phyloP scores from a whole-genome alignment of 2,797 vertebrate genomes.

The Ceryle rudis region DNA sequence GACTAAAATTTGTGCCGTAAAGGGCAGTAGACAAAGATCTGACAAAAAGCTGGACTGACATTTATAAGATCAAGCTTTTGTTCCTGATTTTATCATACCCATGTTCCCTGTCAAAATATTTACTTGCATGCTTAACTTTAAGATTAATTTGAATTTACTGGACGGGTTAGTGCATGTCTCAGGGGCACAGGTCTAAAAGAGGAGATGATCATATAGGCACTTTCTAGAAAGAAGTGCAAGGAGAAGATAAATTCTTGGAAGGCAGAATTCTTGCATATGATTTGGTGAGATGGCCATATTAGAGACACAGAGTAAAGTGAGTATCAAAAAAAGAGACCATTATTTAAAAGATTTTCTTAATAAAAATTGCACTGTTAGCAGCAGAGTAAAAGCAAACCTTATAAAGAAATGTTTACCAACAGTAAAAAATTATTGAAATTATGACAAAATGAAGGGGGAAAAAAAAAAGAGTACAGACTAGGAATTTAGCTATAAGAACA shows the following conservation, averaged over 20 bases:
- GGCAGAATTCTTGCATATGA: neutral
- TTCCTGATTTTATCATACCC: neutral
- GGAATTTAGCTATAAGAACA: neutral
- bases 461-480: neutral
- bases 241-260: neutral
- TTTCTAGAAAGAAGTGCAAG: neutral
- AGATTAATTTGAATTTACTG: neutral
- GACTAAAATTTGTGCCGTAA: neutral
- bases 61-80: neutral
- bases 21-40: neutral
- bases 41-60: neutral
- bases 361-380: neutral
- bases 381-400: neutral
- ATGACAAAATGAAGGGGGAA: neutral
- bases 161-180: neutral
- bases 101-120: neutral
- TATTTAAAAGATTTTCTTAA: neutral
- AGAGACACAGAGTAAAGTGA: neutral
- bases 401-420: neutral
- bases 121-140: neutral
- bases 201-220: neutral
- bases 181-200: neutral
- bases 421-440: neutral
- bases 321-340: neutral
- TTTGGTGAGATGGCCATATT: neutral